Evolutionary conservation across 2,888 invertebrate genomes (phyloP).

Genomic region (Hipparchia semele): DNA sequence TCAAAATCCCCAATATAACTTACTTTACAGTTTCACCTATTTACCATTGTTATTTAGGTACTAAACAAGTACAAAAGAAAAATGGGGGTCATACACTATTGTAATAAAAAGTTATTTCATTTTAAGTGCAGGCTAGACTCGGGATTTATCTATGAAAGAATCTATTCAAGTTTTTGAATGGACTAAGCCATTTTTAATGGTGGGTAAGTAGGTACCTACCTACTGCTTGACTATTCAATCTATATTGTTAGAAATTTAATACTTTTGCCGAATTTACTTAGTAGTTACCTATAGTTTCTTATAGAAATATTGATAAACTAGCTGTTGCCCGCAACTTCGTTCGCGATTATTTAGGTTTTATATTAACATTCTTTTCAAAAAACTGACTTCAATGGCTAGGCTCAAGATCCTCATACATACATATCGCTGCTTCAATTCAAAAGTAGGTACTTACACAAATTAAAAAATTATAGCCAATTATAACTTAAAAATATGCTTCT

Average conservation of each 20-base stretch:
- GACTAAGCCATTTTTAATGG: conserved; percentile 11
- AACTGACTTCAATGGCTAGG: no score
- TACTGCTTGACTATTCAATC: background rate
- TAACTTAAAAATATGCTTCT: no score
- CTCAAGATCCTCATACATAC: no score
- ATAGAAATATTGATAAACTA: background rate
- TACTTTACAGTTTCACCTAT: conserved; percentile 16
- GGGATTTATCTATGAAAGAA: conserved; percentile 21
- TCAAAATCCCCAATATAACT: conserved; percentile 2
- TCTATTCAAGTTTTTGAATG: conserved; percentile 24
- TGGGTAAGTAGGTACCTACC: no score
- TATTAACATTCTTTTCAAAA: no score
- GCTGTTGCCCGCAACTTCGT: no score
- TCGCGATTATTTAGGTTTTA: no score
- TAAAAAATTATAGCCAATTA: no score
- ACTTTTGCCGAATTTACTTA: conserved; percentile 5
- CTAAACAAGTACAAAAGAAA: conserved; percentile 19
- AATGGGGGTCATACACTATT: conserved; percentile 25
- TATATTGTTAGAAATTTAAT: background rate
- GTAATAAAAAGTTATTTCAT: conserved; percentile 27
- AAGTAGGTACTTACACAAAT: no score
- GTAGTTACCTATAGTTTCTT: background rate
- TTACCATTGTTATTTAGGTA: conserved; percentile 19
- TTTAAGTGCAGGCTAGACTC: conserved; percentile 28
- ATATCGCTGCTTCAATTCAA: no score